These are phyloP conservation scores for Mormyrops boulengeri DNA, from an alignment of 2,797 vertebrate species.

Conservation along the genomic window DNA sequence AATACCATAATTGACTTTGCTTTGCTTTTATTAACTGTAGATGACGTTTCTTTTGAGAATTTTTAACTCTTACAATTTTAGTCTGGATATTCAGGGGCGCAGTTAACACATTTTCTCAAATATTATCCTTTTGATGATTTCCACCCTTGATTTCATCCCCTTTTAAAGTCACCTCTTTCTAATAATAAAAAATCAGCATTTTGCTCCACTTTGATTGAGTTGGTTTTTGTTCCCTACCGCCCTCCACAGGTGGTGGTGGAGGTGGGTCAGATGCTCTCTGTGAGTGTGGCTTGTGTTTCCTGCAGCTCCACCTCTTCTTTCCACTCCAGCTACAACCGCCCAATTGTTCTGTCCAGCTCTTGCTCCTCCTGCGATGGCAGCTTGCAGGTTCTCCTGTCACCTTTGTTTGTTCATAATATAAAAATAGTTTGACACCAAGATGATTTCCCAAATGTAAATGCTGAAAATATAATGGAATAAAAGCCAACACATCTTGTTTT, in stretches of 20 bases:
- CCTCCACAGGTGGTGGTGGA: slow-evolving; percentile 53
- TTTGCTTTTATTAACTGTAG: background rate
- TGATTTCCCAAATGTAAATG: background rate
- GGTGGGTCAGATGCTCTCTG: slow-evolving; percentile 45
- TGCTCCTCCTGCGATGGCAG: slow-evolving; percentile 54
- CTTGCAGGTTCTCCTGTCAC: slow-evolving; percentile 42
- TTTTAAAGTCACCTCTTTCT: background rate
- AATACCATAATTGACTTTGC: background rate
- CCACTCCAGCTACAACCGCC: slow-evolving; percentile 33
- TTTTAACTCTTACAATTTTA: background rate
- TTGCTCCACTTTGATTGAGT: background rate
- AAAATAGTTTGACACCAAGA: background rate
- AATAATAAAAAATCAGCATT: background rate
- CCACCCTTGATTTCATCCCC: background rate
- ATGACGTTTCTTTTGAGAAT: background rate
- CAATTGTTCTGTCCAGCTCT: slow-evolving; percentile 50
- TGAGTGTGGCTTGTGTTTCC: slow-evolving; percentile 58
- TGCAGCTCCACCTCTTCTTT: slow-evolving; percentile 44
- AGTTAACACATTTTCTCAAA: background rate
- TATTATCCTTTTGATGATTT: background rate
- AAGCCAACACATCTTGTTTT: background rate
- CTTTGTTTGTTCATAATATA: background rate
- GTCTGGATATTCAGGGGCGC: background rate
- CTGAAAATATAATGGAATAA: background rate
- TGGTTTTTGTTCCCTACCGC: background rate